These are phyloP conservation scores for Dendrocincla fuliginosa DNA, from an alignment of 2,797 vertebrate genomes.

Conservation along the genomic window DNA sequence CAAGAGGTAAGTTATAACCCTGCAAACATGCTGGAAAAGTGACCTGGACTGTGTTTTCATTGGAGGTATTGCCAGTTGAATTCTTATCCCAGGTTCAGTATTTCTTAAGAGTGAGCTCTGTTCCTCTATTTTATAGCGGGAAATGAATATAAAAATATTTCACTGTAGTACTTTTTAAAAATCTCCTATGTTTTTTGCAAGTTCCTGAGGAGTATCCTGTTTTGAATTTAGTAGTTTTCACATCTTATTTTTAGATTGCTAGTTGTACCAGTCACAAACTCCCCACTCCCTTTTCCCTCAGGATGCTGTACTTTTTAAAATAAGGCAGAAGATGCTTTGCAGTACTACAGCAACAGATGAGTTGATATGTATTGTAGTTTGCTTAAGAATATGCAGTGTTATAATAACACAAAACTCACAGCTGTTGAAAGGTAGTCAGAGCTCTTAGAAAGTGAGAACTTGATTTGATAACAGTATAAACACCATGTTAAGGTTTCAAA, in stretches of 20 bases:
- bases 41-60: neutral
- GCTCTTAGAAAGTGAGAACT: neutral
- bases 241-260: neutral
- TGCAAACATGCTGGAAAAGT: neutral
- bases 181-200: neutral
- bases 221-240: neutral
- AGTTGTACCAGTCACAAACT: neutral
- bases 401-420: neutral
- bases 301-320: neutral
- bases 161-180: neutral
- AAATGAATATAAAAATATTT: slow-evolving; percentile 21
- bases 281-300: neutral
- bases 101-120: neutral
- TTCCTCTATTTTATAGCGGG: neutral
- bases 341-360: accelerated
- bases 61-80: neutral
- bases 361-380: neutral
- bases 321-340: neutral
- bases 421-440: neutral
- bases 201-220: neutral
- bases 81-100: neutral
- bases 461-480: neutral
- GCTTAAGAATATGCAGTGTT: neutral
- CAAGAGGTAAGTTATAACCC: neutral
- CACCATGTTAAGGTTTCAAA: neutral